Base-by-base conservation (phyloP, 2,888 invertebrate genomes). In the Lasioglossum figueresi region DNA sequence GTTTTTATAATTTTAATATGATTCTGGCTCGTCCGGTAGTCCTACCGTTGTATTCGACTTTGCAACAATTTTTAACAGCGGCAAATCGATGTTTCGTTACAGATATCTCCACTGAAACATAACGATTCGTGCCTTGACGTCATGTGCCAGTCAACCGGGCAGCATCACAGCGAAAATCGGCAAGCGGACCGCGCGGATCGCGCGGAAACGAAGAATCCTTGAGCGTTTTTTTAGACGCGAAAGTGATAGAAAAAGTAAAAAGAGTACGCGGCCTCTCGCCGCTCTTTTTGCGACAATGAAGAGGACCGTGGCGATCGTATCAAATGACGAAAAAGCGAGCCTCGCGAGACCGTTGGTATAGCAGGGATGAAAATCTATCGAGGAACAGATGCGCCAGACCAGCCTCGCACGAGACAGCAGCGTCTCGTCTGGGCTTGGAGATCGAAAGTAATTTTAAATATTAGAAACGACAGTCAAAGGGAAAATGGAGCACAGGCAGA, bases 401-500 rank as follows among this genome's bases (percentile, higher is more conserved):
- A 78, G 82, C 76, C 84, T 84, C 82, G 72, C 34, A 59, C 80
- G 85, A 59, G 85, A 80, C 85, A 75, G 76, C 82, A 80, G 70
- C 71, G 88, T 82, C 87, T 86, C 88, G 89, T 82, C 77, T 83
- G 87, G 83, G 83, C 79, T 72, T 79, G 79, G 76, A 79, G 34
- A 77, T 76, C 75, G 45, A 56, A 52, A 66, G 73, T 27, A 45
- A 66, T 59, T 34, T 63, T 59, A 34, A 45, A 70, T n/a, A 71
- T 31, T 37, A 14, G 16, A 43, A 71, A 43, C 27, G 34, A 27
- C 8, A 19, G 45, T 8, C 40, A 93, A 94, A 23, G 5, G 37
- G 59, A 94, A 93, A 96, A 96, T 96, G 96, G 96, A 96, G 95
- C 96, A 96, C 95, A 97, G 97, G 95, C 96, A 96, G 95, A 97